Percentiles rank a stretch among this genome's conserved stretches.
Evolutionary conservation across 2,888 invertebrate species (phyloP).

Genomic region (Baccha elongata): DNA sequence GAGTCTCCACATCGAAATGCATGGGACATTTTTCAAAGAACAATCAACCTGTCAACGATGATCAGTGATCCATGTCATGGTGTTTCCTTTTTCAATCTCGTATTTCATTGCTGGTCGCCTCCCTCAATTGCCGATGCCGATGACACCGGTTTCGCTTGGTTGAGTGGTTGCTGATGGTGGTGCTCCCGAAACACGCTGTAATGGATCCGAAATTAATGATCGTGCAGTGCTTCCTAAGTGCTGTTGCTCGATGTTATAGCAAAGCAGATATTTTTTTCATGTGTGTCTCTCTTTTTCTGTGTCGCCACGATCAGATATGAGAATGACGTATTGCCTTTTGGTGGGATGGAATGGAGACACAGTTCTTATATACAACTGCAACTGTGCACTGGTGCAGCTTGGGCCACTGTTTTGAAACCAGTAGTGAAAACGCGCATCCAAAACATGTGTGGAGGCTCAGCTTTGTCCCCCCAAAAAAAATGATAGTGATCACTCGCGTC

Average conservation of each 20-base stretch:
- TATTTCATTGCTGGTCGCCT: constrained; percentile 55
- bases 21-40: constrained; percentile 59
- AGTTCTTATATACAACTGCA: constrained; percentile 47
- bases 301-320: constrained; percentile 71
- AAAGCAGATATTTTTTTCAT: constrained; percentile 41
- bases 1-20: constrained; percentile 10
- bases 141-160: constrained; percentile 46
- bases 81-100: constrained; percentile 63
- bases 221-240: constrained; percentile 72
- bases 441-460: constrained; percentile 27
- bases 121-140: constrained; percentile 53
- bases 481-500: constrained; percentile 60
- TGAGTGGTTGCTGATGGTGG: constrained; percentile 14
- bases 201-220: constrained; percentile 74
- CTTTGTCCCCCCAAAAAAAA: constrained; percentile 14
- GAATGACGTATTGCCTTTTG: constrained; percentile 67
- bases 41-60: constrained; percentile 71
- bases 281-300: constrained; percentile 43
- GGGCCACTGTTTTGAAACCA: constrained; percentile 48
- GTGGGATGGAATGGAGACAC: constrained; percentile 15
- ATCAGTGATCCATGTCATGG: constrained; percentile 73
- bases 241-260: constrained; percentile 30
- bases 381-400: constrained; percentile 53
- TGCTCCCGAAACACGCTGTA: constrained; percentile 74
- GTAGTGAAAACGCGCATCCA: constrained; percentile 14